Percentiles rank a stretch among this genome's conserved stretches.
phyloP scores from a whole-genome alignment of 2,888 invertebrate genomes.

The Drosophila birchii region DNA sequence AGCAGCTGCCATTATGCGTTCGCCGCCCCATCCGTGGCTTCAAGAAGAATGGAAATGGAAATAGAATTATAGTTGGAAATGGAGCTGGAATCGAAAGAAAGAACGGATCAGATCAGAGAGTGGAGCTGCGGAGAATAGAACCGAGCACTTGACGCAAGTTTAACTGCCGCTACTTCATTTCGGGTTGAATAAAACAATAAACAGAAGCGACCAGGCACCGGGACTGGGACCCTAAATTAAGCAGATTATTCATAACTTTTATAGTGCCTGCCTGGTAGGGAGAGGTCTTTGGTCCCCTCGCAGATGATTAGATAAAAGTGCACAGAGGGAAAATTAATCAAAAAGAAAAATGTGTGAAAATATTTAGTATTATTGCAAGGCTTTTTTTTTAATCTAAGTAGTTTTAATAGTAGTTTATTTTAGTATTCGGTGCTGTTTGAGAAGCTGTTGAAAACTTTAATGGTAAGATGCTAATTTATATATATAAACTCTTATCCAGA shows the following conservation, averaged over 20 bases:
- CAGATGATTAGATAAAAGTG: conserved; percentile 71
- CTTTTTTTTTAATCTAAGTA: not conserved
- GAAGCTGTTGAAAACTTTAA: no score
- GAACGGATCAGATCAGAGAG: conserved; percentile 21
- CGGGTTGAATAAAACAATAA: conserved; percentile 74
- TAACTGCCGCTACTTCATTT: conserved; percentile 64
- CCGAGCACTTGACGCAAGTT: conserved; percentile 58
- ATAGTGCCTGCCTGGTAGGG: conserved; percentile 23
- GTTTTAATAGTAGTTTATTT: not conserved
- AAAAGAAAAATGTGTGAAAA: not conserved
- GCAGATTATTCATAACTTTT: conserved; percentile 75
- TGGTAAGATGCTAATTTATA: no score
- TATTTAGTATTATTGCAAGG: not conserved
- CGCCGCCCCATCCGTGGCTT: conserved; percentile 14
- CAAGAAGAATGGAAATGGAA: conserved; percentile 12
- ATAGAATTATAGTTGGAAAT: conserved; percentile 8
- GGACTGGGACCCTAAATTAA: conserved; percentile 49
- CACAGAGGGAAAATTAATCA: conserved; percentile 5
- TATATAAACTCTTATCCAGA: not conserved
- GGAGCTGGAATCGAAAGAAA: conserved; percentile 29
- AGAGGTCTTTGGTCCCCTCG: conserved; percentile 48
- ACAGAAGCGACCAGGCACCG: conserved; percentile 50
- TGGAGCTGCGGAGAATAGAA: conserved; percentile 27
- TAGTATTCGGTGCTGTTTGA: not conserved
- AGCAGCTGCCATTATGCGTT: conserved; percentile 41